A percentile compares a stretch with the other conserved stretches of the same genome.
These are phyloP conservation scores for Psittacula cyanocephala DNA, from an alignment of 2,113 vertebrate species.

Conservation along the genomic window DNA sequence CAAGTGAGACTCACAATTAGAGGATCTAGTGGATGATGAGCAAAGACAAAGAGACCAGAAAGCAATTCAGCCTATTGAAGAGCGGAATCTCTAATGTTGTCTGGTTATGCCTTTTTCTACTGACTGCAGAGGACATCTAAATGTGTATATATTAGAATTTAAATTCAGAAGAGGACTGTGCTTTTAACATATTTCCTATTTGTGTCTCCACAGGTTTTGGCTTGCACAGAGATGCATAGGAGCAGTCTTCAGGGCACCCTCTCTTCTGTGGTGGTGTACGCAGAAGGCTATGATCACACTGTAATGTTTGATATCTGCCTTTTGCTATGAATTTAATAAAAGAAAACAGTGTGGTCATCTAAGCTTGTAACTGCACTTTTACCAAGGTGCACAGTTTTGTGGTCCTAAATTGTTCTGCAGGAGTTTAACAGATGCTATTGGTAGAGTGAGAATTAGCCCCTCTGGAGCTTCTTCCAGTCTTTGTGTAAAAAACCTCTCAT, in stretches of 20 bases:
- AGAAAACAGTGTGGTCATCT: background rate
- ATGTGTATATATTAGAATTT: background rate
- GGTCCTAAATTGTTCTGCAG: background rate
- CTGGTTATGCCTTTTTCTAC: background rate
- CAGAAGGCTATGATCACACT: background rate
- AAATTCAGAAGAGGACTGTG: background rate
- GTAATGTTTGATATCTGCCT: background rate
- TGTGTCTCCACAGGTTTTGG: background rate
- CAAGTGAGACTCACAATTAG: background rate
- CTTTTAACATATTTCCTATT: background rate
- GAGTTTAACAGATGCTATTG: background rate
- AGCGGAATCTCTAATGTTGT: background rate
- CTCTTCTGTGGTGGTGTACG: background rate
- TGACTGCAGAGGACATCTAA: background rate
- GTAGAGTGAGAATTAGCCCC: background rate
- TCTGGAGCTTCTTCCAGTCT: background rate
- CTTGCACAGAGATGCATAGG: fast-evolving
- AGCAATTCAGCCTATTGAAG: background rate
- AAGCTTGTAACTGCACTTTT: background rate
- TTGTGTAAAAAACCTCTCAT: fast-evolving
- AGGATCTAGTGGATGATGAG: background rate
- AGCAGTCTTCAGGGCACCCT: background rate
- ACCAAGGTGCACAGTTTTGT: background rate
- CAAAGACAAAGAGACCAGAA: background rate
- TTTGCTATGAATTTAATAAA: background rate